Base-by-base conservation (phyloP, 2,113 vertebrate species). In the Rhodinocichla rosea region DNA sequence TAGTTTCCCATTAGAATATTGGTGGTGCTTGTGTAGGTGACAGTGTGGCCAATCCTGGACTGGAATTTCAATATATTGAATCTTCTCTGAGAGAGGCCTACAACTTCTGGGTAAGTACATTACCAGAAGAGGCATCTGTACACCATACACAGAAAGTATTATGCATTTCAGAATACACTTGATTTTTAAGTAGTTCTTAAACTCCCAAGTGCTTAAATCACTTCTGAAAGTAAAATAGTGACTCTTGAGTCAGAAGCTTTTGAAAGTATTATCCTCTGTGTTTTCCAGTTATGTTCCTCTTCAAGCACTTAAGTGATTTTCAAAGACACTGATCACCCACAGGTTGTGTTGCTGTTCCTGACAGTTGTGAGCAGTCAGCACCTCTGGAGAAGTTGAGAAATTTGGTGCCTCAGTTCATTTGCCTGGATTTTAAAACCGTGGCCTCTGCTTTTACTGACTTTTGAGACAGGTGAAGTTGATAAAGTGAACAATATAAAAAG, bases 381-480 rank as follows among this genome's bases (percentile, higher is more conserved):
- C 15, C 69, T 78, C 64, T 42, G 85, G 32, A 91, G 56, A 83
- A 80, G 39, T 1, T 42, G 74, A 80, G 71, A 69, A 80, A 44
- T 88, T 94, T 71, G 73, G 60, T 93, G 60, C 49, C 65, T 95
- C 22, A 28, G 79, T 78, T 89, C 49, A 53, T 88, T 71, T 81
- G 47, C 56, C 45, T 89, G 37, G 44, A 53, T 79, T 90, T 95
- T 81, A 75, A 82, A 89, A 75, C 57, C 7, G 11, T 75, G 68
- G 64, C 40, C 83, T 90, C 86, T 89, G 47, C 65, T 71, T 78
- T 84, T 92, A 95, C 63, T 90, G 90, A 45, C 76, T 90, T 89
- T 60, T 71, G 73, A 89, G 86, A 64, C 94, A 93, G 92, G 95
- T 95, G 94, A 95, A 53, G 52, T 60, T 94, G 90, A 95, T 90